Evolutionary conservation across 2,888 invertebrate genomes (phyloP).

Genomic region (Tipula helvola): DNA sequence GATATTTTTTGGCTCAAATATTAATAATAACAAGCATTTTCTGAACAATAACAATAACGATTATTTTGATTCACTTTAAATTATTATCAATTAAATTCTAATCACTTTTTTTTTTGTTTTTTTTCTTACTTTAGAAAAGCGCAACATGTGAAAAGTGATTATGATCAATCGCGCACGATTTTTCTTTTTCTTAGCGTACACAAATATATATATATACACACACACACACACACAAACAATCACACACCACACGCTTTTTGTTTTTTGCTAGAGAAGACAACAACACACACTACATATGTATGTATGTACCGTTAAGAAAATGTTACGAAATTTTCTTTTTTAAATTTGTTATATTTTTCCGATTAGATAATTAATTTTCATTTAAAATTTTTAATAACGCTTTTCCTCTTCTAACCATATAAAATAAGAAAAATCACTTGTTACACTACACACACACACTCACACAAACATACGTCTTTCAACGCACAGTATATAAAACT

Average conservation of each 20-base stretch:
- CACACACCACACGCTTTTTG: background rate
- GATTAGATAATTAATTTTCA: background rate
- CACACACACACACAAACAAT: background rate
- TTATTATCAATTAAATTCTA: background rate
- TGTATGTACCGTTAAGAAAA: background rate
- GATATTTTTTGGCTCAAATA: background rate
- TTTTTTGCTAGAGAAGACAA: background rate
- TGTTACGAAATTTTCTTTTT: background rate
- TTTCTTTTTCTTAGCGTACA: background rate
- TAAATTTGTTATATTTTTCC: background rate
- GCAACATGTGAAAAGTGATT: constrained; percentile 6
- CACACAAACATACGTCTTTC: background rate
- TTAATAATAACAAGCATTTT: background rate
- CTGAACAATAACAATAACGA: background rate
- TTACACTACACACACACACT: background rate
- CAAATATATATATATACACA: background rate
- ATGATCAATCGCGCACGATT: constrained; percentile 5
- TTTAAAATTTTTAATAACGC: background rate
- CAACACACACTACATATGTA: background rate
- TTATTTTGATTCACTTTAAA: background rate
- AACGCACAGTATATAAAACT: background rate
- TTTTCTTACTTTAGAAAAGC: background rate
- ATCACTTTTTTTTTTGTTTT: background rate
- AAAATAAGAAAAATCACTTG: background rate
- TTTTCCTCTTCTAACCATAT: background rate